Evolutionary conservation across 2,113 vertebrate species (phyloP).

Genomic region (Pelmatolapia mariae): DNA sequence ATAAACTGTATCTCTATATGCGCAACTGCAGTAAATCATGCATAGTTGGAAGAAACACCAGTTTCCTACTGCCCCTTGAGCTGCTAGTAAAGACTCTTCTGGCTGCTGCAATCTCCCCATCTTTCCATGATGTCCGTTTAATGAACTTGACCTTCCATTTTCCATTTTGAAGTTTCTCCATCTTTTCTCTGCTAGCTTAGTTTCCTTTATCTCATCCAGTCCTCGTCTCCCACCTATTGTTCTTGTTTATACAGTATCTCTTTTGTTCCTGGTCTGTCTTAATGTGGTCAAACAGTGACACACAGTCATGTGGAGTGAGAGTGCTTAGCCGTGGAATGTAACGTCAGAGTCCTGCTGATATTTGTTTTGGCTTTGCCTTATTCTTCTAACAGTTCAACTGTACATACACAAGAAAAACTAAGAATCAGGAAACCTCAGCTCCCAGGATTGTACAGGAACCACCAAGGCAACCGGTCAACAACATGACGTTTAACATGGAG

Average conservation of each 20-base stretch:
- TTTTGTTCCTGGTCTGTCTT: background rate
- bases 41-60: slow-evolving; percentile 1
- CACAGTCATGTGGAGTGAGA: background rate
- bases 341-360: slow-evolving; percentile 16
- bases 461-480: slow-evolving; percentile 28
- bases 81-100: slow-evolving; percentile 34
- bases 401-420: slow-evolving; percentile 64
- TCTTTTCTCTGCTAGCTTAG: background rate
- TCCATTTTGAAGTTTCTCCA: slow-evolving; percentile 22
- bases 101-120: background rate
- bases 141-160: slow-evolving; percentile 39
- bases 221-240: background rate
- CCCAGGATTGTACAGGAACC: background rate
- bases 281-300: background rate
- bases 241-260: background rate
- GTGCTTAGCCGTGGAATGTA: background rate
- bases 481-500: slow-evolving; percentile 85
- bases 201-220: slow-evolving; percentile 22
- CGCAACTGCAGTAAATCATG: background rate
- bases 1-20: background rate
- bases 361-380: slow-evolving; percentile 18
- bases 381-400: slow-evolving; percentile 84
- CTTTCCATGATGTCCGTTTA: slow-evolving; percentile 37
- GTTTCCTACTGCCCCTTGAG: slow-evolving; percentile 32
- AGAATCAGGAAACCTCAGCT: slow-evolving; percentile 1